These are phyloP conservation scores for Physella acuta DNA, from an alignment of 1,140 invertebrate genomes.

Conservation along the genomic window DNA sequence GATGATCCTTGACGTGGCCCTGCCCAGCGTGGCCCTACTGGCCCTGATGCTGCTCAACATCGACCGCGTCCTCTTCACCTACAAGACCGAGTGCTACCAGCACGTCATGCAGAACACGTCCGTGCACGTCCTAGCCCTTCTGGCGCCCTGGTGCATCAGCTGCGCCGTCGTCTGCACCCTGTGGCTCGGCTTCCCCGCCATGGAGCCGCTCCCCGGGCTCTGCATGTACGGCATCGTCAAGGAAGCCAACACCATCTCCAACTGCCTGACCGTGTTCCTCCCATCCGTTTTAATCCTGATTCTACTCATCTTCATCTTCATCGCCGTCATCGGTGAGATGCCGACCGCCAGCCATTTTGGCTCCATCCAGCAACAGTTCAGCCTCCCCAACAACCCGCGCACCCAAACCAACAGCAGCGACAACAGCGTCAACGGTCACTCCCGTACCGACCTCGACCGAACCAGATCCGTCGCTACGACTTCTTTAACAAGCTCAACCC, in stretches of 20 bases:
- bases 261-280: conserved; percentile 28
- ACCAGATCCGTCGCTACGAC: neutral
- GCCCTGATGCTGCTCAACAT: conserved; percentile 25
- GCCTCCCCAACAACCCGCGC: neutral
- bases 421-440: neutral
- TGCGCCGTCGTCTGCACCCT: conserved; percentile 20
- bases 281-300: conserved; percentile 28
- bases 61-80: conserved; percentile 28
- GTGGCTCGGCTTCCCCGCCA: conserved; percentile 27
- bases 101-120: neutral
- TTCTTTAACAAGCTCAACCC: neutral
- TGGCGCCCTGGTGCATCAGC: conserved; percentile 27
- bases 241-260: conserved; percentile 24
- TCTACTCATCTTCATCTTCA: conserved; percentile 30
- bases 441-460: neutral
- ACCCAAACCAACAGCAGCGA: neutral
- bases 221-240: conserved; percentile 33
- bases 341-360: neutral
- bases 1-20: conserved; percentile 31
- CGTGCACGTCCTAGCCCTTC: conserved; percentile 1
- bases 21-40: conserved; percentile 30
- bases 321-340: conserved; percentile 30
- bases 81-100: conserved; percentile 21
- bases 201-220: conserved; percentile 15
- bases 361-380: neutral